Percentiles rank a stretch among this genome's conserved stretches.
These are phyloP conservation scores for Psix sp. DNA, from an alignment of 1,140 invertebrate species.

Conservation along the genomic window DNA sequence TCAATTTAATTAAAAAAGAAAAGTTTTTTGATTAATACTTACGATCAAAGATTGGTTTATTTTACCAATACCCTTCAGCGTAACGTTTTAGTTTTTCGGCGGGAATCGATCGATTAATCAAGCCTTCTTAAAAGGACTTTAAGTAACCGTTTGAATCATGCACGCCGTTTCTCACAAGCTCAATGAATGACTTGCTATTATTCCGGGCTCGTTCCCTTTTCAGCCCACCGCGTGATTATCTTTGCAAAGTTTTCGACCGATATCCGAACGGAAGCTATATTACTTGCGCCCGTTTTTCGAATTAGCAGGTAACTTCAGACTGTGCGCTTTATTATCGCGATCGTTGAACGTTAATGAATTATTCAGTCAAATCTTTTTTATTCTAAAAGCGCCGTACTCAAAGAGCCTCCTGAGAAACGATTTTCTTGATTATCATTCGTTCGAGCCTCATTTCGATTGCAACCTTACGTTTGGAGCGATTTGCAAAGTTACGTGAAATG, in stretches of 20 bases:
- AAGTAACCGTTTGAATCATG: slow-evolving; percentile 41
- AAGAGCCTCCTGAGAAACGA: neutral
- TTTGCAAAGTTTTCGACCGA: slow-evolving; percentile 43
- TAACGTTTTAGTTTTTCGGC: too few species aligned
- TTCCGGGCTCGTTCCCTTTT: slow-evolving; percentile 34
- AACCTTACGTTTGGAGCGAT: too few species aligned
- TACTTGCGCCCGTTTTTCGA: slow-evolving; percentile 39
- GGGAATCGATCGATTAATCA: slow-evolving; percentile 55
- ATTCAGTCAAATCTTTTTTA: slow-evolving; percentile 14
- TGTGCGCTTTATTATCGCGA: slow-evolving; percentile 4
- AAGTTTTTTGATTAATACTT: too few species aligned
- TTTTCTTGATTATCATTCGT: slow-evolving; percentile 3
- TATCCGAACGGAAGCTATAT: slow-evolving; percentile 36
- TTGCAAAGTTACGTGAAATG: too few species aligned
- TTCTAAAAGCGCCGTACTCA: slow-evolving; percentile 1
- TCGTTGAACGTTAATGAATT: slow-evolving; percentile 18
- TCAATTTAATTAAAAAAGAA: too few species aligned
- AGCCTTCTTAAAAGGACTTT: slow-evolving; percentile 12
- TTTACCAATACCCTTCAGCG: too few species aligned
- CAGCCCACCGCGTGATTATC: slow-evolving; percentile 35
- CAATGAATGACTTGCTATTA: slow-evolving; percentile 33
- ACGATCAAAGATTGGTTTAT: too few species aligned
- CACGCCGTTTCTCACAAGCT: slow-evolving; percentile 18
- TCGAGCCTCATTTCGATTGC: slow-evolving; percentile 12
- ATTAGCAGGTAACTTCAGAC: slow-evolving; percentile 20